Evolutionary conservation across 2,888 invertebrate genomes (phyloP).

Genomic region (Leucophenga montana): DNA sequence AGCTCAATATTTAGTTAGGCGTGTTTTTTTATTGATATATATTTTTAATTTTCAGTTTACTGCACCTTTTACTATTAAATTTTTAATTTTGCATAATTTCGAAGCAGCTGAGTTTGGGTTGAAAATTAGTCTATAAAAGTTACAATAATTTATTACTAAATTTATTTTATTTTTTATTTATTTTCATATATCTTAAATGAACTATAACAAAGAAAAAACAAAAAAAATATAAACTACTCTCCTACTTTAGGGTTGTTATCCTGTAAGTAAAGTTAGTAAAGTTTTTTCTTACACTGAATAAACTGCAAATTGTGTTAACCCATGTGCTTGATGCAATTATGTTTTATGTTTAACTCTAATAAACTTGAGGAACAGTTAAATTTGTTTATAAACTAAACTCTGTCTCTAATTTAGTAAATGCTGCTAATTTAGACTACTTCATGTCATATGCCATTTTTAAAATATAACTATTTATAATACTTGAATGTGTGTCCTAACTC

Average conservation of each 20-base stretch:
- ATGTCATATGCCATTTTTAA: neutral
- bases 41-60: conserved; percentile 47
- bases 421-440: too few species aligned
- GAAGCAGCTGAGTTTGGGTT: too few species aligned
- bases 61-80: conserved; percentile 51
- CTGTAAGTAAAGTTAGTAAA: conserved; percentile 57
- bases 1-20: conserved; percentile 15
- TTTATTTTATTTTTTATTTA: conserved; percentile 50
- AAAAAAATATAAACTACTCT: conserved; percentile 18
- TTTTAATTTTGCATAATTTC: conserved; percentile 35
- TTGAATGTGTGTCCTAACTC: neutral
- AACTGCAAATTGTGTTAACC: conserved; percentile 11
- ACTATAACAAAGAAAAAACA: neutral
- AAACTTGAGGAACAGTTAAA: too few species aligned
- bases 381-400: too few species aligned
- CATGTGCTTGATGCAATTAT: conserved; percentile 1
- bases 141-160: conserved; percentile 16
- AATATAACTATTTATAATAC: neutral
- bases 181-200: conserved; percentile 51
- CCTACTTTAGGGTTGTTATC: conserved; percentile 62
- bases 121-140: too few species aligned
- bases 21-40: conserved; percentile 11
- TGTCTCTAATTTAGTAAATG: too few species aligned
- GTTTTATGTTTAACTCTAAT: too few species aligned
- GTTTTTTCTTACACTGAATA: too few species aligned